Conservation (phyloP, 2,113 vertebrate genomes). For the Pollimyrus isidori region DNA sequence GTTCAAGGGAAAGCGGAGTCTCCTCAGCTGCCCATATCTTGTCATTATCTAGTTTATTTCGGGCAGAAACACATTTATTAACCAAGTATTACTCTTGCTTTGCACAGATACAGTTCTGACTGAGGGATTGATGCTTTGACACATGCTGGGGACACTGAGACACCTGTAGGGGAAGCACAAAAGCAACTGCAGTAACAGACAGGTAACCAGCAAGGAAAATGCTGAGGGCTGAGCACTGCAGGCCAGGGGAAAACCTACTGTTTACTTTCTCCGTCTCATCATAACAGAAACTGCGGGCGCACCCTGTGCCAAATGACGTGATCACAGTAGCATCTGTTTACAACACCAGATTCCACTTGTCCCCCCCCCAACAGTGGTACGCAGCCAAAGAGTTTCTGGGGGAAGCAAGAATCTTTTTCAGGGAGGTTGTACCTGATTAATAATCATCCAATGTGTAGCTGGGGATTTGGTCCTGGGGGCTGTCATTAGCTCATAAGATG, state of each 20-base stretch:
- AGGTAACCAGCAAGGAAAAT: background rate
- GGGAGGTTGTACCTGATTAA: background rate
- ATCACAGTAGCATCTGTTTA: slow-evolving; percentile 1
- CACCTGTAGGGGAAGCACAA: background rate
- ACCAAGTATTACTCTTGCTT: background rate
- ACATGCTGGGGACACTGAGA: background rate
- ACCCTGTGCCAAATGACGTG: background rate
- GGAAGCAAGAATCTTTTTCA: background rate
- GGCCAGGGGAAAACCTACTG: background rate
- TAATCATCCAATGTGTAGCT: background rate
- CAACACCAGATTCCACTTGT: background rate
- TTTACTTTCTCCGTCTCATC: background rate
- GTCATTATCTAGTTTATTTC: background rate
- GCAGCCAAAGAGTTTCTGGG: background rate
- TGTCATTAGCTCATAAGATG: background rate
- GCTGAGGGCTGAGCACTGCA: background rate
- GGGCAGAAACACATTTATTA: background rate
- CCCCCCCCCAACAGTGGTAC: background rate
- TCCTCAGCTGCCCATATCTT: background rate
- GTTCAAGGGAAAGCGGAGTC: background rate
- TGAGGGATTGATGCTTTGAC: background rate
- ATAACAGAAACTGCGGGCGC: background rate
- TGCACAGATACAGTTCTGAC: background rate
- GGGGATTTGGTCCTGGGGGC: background rate
- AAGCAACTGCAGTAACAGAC: background rate